These are phyloP conservation scores for Poecilia picta DNA, from an alignment of 2,797 vertebrate genomes.

Conservation along the genomic window DNA sequence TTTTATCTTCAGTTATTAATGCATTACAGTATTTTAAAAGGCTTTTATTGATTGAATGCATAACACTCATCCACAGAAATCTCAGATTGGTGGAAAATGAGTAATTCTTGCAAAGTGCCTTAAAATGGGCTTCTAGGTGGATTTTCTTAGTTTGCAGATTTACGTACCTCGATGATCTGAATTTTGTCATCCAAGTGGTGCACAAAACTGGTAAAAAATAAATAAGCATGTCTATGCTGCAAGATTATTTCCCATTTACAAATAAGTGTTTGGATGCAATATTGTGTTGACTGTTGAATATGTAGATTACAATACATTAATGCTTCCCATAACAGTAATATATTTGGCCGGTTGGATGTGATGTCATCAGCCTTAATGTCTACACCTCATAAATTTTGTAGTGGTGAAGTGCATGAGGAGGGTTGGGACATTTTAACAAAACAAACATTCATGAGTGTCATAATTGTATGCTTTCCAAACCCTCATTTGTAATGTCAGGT, in stretches of 20 bases:
- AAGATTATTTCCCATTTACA: neutral
- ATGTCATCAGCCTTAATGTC: neutral
- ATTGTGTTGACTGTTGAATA: neutral
- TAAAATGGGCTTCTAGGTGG: slow-evolving; percentile 13
- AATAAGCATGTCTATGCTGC: neutral
- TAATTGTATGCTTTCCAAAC: neutral
- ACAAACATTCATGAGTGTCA: neutral
- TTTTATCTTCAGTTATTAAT: too few relatives aligned
- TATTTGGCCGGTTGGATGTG: neutral
- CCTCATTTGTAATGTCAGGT: neutral
- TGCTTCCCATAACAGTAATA: neutral
- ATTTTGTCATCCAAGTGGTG: neutral
- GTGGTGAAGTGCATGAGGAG: neutral
- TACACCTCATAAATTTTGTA: neutral
- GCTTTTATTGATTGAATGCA: neutral
- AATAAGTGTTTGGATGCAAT: neutral
- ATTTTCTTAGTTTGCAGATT: slow-evolving; percentile 10
- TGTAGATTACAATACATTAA: neutral
- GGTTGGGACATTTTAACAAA: neutral
- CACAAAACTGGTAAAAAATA: neutral
- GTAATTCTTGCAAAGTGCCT: neutral
- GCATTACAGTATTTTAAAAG: neutral
- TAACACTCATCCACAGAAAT: neutral
- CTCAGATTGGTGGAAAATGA: neutral
- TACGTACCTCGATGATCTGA: neutral